Conservation (phyloP, 2,797 vertebrate genomes). For the Muscicapa striata region DNA sequence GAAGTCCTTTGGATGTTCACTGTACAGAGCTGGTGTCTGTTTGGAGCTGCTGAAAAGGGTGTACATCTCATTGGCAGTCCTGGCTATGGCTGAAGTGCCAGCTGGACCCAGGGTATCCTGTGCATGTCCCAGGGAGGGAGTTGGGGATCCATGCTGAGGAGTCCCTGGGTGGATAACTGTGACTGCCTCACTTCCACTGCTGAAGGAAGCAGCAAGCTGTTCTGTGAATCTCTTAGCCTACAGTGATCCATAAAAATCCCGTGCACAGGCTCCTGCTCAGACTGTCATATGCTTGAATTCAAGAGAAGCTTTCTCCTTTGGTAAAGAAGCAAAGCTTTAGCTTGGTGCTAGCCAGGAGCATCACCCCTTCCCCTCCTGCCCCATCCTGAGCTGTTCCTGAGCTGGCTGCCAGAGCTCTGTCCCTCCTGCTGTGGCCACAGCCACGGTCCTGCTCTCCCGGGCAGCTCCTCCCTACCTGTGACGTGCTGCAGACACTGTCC, state of each 20-base stretch:
- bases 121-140: background rate
- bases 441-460: background rate
- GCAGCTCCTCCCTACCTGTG: background rate
- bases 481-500: rapidly evolving
- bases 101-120: background rate
- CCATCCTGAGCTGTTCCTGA: rapidly evolving
- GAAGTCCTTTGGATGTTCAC: rapidly evolving
- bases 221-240: background rate
- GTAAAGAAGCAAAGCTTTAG: background rate
- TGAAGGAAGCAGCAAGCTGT: background rate
- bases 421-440: background rate
- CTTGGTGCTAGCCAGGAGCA: background rate
- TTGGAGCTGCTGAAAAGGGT: background rate
- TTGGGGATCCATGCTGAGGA: background rate
- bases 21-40: background rate
- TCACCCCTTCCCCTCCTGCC: background rate
- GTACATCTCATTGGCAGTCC: background rate
- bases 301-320: background rate
- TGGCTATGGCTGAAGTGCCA: rapidly evolving
- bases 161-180: background rate
- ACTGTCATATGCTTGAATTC: background rate
- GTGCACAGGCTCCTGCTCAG: background rate
- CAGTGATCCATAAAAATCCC: background rate
- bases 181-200: background rate
- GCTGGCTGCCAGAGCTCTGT: background rate